Conservation (phyloP, 2,888 invertebrate genomes). For the Phoenoteleia sp. region DNA sequence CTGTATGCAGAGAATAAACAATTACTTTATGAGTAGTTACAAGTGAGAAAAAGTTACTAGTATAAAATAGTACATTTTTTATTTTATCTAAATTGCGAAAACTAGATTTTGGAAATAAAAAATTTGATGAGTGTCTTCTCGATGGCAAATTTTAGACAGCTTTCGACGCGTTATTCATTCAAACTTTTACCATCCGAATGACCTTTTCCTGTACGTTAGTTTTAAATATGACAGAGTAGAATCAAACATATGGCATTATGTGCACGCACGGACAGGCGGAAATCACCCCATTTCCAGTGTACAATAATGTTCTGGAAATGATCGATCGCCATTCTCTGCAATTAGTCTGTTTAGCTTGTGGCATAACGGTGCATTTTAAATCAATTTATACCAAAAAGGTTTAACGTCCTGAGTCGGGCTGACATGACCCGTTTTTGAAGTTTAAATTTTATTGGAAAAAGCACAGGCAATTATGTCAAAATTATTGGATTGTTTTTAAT, state of each 20-base stretch:
- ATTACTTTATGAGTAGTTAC: too few species aligned
- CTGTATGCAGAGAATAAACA: too few species aligned
- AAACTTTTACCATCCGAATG: constrained; percentile 31
- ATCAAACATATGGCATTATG: constrained; percentile 51
- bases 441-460: constrained; percentile 28
- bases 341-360: constrained; percentile 62
- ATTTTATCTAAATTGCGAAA: too few species aligned
- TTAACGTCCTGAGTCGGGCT: neutral
- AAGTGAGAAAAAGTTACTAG: too few species aligned
- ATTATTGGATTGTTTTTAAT: too few species aligned
- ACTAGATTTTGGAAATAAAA: constrained; percentile 2
- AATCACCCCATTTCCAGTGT: constrained; percentile 61
- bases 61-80: too few species aligned
- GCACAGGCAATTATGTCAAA: constrained; percentile 9
- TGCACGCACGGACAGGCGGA: constrained; percentile 40
- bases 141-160: constrained; percentile 9
- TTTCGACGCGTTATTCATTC: constrained; percentile 35
- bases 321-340: constrained; percentile 52
- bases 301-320: constrained; percentile 55
- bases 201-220: constrained; percentile 38
- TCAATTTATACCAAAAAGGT: constrained; percentile 44
- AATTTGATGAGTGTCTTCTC: neutral
- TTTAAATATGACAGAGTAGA: constrained; percentile 57
- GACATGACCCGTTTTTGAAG: constrained; percentile 2
- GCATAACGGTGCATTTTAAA: constrained; percentile 45